Evolutionary conservation across 2,797 vertebrate genomes (phyloP), one percentile per base, ranked within the genome.

Genomic region (Sebastiscus albofasciatus): DNA sequence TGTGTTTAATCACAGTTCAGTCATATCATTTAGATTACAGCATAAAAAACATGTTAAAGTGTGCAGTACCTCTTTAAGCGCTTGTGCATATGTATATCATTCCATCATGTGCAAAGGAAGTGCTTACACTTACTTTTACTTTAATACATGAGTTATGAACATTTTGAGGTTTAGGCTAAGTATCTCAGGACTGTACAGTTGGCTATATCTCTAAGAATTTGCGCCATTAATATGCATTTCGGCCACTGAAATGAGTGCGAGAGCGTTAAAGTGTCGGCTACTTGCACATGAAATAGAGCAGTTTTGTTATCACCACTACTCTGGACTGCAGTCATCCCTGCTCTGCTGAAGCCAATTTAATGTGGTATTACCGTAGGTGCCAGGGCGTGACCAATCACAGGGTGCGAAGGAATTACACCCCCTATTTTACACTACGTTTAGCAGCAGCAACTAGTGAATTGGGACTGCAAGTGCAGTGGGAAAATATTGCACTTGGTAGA

Each of bases 311-410:
- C 64, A 29, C 27, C 49, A 9, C 29, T 27, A 20, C 46, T 66
- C 54, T 77, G 60, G 80, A 67, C 29, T 61, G 39, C 56, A 72
- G 54, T 80, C 64, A 86, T 91, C 80, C 33, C 3, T 24, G 72
- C 79, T 84, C 33, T 14, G 70, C 72, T 52, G 75, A 77, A 81
- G 24, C 24, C 68, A 73, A 56, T 6, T 64, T 80, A 86, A 79
- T 83, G 75, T 65, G 76, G 42, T 75, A 26, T 77, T 31, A 66
- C 69, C 60, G 39, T 31, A 60, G 27, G 72, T 62, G 42, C 72
- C 46, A 18, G 31, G 42, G 34, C 36, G 62, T 29, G 74, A 81
- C 73, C 67, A 77, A 75, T 87, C 33, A 72, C 18, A 67, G 62
- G 24, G 59, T 72, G 39, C 13, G 26, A 69, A 73, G 34, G 64